Evolutionary conservation across 2,888 invertebrate genomes (phyloP).

Genomic region (Agonopterix subpropinquella): DNA sequence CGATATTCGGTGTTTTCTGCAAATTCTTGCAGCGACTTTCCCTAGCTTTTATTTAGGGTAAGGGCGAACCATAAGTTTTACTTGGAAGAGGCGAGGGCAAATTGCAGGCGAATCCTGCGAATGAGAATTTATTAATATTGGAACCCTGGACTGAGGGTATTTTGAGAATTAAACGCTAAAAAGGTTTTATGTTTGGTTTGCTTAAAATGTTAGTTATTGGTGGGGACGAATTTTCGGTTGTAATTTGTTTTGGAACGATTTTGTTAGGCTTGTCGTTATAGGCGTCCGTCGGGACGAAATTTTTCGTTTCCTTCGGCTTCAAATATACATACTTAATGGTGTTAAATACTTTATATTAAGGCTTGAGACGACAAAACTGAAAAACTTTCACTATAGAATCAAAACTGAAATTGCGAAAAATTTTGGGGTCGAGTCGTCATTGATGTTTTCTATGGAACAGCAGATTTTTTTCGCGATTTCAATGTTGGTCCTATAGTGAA

Average conservation of each 20-base stretch:
- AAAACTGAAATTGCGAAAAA: too few species aligned
- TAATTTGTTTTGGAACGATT: not conserved
- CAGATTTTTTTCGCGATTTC: too few species aligned
- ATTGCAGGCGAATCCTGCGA: conserved; percentile 66
- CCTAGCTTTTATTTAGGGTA: conserved; percentile 52
- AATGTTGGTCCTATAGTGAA: too few species aligned
- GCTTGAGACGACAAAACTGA: too few species aligned
- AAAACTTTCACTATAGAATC: too few species aligned
- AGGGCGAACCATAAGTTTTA: conserved; percentile 63
- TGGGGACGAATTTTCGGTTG: not conserved
- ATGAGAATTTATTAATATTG: conserved; percentile 76
- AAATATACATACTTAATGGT: too few species aligned
- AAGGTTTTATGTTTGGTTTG: conserved; percentile 42
- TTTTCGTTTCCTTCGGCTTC: too few species aligned
- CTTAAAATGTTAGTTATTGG: not conserved
- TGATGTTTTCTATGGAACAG: too few species aligned
- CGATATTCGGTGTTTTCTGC: conserved; percentile 38
- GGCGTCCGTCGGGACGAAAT: too few species aligned
- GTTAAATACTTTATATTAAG: too few species aligned
- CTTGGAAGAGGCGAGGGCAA: conserved; percentile 57
- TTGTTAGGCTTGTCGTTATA: not conserved
- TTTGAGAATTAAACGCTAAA: conserved; percentile 55
- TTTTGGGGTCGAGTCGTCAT: too few species aligned
- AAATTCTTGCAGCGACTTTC: conserved; percentile 36
- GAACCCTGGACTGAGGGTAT: conserved; percentile 36